Base-by-base conservation (phyloP, 2,113 vertebrate genomes). In the Coptodon bakossiorum region DNA sequence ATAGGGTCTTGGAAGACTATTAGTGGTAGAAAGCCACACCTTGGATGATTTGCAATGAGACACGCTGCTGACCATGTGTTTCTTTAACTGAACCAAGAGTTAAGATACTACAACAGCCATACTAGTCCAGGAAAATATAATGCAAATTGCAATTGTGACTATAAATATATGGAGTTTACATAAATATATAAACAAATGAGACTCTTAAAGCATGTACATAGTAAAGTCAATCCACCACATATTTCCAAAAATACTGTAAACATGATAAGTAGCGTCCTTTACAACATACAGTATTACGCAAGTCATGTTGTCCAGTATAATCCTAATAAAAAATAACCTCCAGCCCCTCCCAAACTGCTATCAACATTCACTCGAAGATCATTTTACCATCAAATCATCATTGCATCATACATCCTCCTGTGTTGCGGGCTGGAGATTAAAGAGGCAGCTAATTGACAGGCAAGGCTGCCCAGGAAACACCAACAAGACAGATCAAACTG, bases 401-500 rank as follows among this genome's bases (percentile, higher is more conserved):
- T 96, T 96, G 93, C 96, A 96, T 95, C 95, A 96, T 90, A 88
- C 81, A 71, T 81, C 78, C 90, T 90, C 89, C 86, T 66, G 40
- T 87, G 90, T 92, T 92, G 91, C 83, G 61, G 85, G 50, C 81
- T 85, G 86, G 80, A 96, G 95, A 96, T 96, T 95, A 96, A 94
- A 95, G 93, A 94, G 91, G 95, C 95, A 94, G 91, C 90, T 96
- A 95, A 95, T 95, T 95, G 96, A 96, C 93, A 93, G 91, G 86
- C 90, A 83, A 76, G 79, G 86, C 84, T 90, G 89, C 87, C 91
- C 90, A 92, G 93, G 88, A 94, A 93, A 93, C 89, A 92, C 89
- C 90, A 91, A 66, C 91, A 86, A 92, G 94, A 92, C 86, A 84
- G 83, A 91, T 93, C 90, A 95, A 93, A 93, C 88, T 94, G 92